Base-by-base conservation (phyloP, 2,113 vertebrate species). In the Siniperca knerii region DNA sequence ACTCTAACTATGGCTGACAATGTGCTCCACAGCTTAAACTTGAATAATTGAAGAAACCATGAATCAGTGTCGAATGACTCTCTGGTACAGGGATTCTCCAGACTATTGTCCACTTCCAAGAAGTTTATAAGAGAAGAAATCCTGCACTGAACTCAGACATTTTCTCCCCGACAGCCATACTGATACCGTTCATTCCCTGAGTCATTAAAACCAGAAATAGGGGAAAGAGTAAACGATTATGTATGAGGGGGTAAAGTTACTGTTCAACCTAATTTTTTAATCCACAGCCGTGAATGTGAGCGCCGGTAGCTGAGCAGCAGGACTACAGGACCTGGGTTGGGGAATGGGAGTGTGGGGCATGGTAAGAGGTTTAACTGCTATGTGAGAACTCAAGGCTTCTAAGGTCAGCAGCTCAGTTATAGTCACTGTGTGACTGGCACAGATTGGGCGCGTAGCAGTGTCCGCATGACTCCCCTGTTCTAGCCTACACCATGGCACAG, bases 381-480 rank as follows among this genome's bases (percentile, higher is more conserved):
- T 93, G 94, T 91, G 87, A 91, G 93, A 93, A 93, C 89, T 90
- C 87, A 70, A 86, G 87, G 78, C 90, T 92, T 90, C 88, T 85
- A 87, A 87, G 93, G 93, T 95, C 94, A 95, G 95, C 94, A 85
- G 95, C 94, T 95, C 92, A 91, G 93, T 91, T 87, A 84, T 92
- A 93, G 93, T 93, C 94, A 95, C 90, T 92, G 94, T 95, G 95
- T 95, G 94, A 96, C 95, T 95, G 94, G 95, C 95, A 95, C 95
- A 93, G 95, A 93, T 91, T 93, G 91, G 94, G 93, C 80, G 91
- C 73, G 79, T 92, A 76, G 89, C 88, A 70, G 82, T 83, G 88
- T 89, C 93, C 95, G 81, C 94, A 95, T 95, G 95, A 96, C 95
- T 95, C 88, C 81, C 89, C 89, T 91, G 93, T 92, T 95, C 94